phyloP scores from a whole-genome alignment of 2,888 invertebrate genomes.

The Neoitamus cyanurus region DNA sequence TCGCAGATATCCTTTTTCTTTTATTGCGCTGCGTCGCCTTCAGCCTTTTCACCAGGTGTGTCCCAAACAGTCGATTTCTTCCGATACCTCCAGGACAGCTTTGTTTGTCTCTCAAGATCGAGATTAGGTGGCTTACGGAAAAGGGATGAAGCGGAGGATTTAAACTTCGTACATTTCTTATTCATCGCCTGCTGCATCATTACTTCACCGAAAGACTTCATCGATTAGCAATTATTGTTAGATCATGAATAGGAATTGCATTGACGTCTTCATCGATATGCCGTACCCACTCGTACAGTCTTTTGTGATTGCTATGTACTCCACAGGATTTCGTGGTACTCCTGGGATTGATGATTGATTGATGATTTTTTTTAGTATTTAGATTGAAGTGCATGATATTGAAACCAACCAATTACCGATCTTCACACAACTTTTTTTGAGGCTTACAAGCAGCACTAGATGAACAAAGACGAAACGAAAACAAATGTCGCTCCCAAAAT shows the following conservation, averaged over 20 bases:
- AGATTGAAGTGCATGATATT: too few species aligned
- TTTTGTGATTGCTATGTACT: neutral
- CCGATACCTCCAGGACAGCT: neutral
- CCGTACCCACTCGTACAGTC: neutral
- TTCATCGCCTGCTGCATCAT: neutral
- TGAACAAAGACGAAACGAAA: too few species aligned
- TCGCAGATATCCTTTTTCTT: conserved; percentile 18
- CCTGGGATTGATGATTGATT: neutral
- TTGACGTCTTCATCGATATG: conserved; percentile 6
- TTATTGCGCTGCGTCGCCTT: neutral
- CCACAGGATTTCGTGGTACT: neutral
- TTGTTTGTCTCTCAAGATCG: neutral
- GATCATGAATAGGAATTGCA: conserved; percentile 10
- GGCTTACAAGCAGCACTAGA: too few species aligned
- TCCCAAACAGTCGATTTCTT: neutral
- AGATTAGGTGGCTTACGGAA: neutral
- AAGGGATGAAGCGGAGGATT: neutral
- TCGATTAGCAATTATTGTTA: conserved; percentile 13
- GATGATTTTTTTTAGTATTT: neutral
- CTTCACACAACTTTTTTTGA: too few species aligned
- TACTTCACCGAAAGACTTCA: conserved; percentile 7
- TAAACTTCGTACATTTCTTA: neutral
- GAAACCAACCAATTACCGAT: too few species aligned
- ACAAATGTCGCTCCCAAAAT: neutral
- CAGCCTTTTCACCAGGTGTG: conserved; percentile 14